These are phyloP conservation scores for Noctuana brunneofusca DNA, from an alignment of 2,888 invertebrate genomes.

Conservation along the genomic window DNA sequence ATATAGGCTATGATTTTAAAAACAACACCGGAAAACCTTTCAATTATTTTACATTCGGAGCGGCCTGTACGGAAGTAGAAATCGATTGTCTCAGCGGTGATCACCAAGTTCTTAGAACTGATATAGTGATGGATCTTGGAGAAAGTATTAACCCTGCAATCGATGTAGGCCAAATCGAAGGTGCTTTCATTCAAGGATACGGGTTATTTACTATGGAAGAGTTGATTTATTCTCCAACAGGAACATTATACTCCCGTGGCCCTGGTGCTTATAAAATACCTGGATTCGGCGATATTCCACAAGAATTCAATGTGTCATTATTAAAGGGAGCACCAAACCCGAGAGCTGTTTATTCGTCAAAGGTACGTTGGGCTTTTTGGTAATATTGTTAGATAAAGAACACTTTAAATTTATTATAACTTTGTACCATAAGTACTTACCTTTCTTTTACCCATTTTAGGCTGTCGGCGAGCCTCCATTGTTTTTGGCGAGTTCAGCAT, in stretches of 20 bases:
- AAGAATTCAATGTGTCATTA: constrained; percentile 95
- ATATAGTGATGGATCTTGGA: constrained; percentile 98
- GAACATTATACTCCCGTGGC: constrained; percentile 91
- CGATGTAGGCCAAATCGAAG: constrained; percentile 98
- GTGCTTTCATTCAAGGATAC: constrained; percentile 96
- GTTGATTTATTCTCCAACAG: constrained; percentile 92
- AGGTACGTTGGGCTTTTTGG: constrained; percentile 81
- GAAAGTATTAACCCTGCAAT: constrained; percentile 97
- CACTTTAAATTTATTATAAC: too few relatives aligned
- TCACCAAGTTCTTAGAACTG: constrained; percentile 92
- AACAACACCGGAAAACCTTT: constrained; percentile 89
- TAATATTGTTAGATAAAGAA: not conserved
- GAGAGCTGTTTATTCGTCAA: constrained; percentile 96
- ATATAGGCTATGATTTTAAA: constrained; percentile 87
- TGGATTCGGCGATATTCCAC: constrained; percentile 95
- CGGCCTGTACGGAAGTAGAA: constrained; percentile 94
- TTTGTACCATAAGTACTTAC: too few relatives aligned
- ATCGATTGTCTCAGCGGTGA: constrained; percentile 97
- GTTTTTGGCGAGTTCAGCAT: constrained; percentile 93
- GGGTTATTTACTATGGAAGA: constrained; percentile 96
- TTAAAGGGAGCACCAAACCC: constrained; percentile 95
- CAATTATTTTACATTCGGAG: constrained; percentile 94
- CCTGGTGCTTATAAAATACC: constrained; percentile 98
- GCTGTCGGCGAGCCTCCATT: constrained; percentile 98
- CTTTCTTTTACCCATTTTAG: constrained; percentile 80